A percentile compares a stretch with the other conserved stretches of the same genome.
Conservation (phyloP, 1,140 invertebrate genomes). For the Zaprionus capensis region DNA sequence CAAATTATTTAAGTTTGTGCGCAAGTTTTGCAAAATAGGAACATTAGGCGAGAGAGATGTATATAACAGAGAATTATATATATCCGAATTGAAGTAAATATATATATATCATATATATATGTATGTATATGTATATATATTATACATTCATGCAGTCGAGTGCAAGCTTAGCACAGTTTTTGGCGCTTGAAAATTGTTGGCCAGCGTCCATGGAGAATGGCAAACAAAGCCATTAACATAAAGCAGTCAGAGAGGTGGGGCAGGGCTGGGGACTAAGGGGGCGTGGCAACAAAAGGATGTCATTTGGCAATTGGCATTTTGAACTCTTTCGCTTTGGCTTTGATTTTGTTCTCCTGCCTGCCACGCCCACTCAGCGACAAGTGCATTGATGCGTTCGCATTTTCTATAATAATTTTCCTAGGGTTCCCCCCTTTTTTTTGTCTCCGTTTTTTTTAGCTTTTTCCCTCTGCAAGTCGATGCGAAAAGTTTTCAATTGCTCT, state of each 20-base stretch:
- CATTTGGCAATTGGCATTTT: conserved; percentile 71
- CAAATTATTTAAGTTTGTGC: conserved; percentile 75
- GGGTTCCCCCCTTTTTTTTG: conserved; percentile 16
- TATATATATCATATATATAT: background rate
- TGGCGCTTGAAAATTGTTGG: conserved; percentile 49
- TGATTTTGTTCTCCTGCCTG: conserved; percentile 13
- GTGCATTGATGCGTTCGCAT: conserved; percentile 75
- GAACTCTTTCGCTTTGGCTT: conserved; percentile 22
- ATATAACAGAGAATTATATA: conserved; percentile 10
- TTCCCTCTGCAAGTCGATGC: conserved; percentile 55
- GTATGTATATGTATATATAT: background rate
- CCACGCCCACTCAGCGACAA: conserved; percentile 20
- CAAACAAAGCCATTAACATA: conserved; percentile 80
- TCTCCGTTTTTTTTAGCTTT: conserved; percentile 25
- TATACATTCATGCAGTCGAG: conserved; percentile 35
- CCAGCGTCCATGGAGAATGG: conserved; percentile 61
- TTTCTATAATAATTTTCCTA: conserved; percentile 56
- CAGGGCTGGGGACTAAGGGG: background rate
- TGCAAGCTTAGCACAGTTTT: conserved; percentile 45
- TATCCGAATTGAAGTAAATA: background rate
- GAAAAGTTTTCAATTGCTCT: conserved; percentile 83
- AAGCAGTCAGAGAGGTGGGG: conserved; percentile 19
- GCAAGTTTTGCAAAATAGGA: conserved; percentile 74
- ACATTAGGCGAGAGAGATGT: conserved; percentile 53
- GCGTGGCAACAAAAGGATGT: conserved; percentile 26